Base-by-base conservation (phyloP, 2,113 vertebrate genomes). In the Formicarius rufipectus region DNA sequence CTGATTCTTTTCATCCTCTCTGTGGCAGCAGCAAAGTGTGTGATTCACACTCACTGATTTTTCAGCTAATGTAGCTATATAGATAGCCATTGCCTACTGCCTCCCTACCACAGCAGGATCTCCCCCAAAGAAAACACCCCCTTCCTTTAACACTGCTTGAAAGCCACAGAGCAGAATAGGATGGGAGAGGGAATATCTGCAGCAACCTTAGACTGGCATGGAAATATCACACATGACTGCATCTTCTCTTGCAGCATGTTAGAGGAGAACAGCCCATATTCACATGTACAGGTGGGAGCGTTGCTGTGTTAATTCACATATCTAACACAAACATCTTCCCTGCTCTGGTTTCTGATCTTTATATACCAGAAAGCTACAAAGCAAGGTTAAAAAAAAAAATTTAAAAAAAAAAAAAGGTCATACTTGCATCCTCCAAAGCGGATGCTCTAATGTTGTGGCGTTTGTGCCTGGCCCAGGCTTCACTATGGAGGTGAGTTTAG, bases 291-390 rank as follows among this genome's bases (percentile, higher is more conserved):
- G n/a, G 28, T 7, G n/a, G 53, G 28, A 59, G 23, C 37, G 74
- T 6, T 20, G 6, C 28, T 62, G 28, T 14, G 8, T 56, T 37
- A 39, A 47, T 0, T 67, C 14, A 12, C 0, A 0, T 19, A 33
- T 12, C n/a, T 22, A 67, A 72, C 10, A 14, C 39, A 75, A 64
- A 55, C n/a, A 14, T 4, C 35, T 58, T 56, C 15, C 18, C 22
- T 66, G 17, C 4, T 12, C 8, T 13, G 21, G 22, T 49, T 82
- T 68, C 35, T 77, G 27, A 49, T 22, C 30, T 76, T 80, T 62
- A 15, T 39, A 62, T 10, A 27, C 21, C 2, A 73, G 12, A 75
- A 6, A 72, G 30, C 24, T 59, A 37, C 30, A 69, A 62, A 56
- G 20, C 15, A 68, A 77, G 37, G 66, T 10, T 35, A 35, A 24